Percentiles rank a stretch among this genome's conserved stretches.
Evolutionary conservation across 2,113 vertebrate species (phyloP).

Genomic region (Hippotragus niger): DNA sequence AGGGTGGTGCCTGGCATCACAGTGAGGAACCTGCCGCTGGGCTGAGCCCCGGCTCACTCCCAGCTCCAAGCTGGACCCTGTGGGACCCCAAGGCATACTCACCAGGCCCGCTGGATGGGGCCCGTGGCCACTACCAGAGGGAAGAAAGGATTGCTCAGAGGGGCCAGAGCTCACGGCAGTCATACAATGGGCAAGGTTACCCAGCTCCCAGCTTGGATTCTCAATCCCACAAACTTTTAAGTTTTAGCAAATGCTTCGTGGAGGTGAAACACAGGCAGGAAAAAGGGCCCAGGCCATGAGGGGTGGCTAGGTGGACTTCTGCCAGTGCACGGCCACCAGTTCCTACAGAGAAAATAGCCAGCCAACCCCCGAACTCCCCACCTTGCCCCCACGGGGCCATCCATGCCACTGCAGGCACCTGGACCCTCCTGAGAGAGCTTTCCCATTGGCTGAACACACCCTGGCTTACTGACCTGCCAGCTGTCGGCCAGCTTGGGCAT

Average conservation of each 20-base stretch:
- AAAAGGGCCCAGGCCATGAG: not conserved
- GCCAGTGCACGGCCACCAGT: fast-evolving
- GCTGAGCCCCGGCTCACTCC: not conserved
- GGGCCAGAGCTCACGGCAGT: not conserved
- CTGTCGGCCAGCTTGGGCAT: not conserved
- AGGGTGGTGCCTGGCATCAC: not conserved
- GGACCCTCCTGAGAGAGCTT: not conserved
- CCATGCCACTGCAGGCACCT: not conserved
- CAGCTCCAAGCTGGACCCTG: not conserved
- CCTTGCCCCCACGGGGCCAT: not conserved
- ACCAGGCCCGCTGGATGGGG: not conserved
- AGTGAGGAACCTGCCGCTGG: not conserved
- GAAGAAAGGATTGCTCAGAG: not conserved
- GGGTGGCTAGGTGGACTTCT: not conserved
- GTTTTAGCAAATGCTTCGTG: fast-evolving
- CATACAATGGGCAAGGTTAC: not conserved
- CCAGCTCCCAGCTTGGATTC: not conserved
- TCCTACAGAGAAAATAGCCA: not conserved
- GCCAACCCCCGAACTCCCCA: not conserved
- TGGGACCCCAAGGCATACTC: not conserved
- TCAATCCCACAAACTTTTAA: not conserved
- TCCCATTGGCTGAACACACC: not conserved
- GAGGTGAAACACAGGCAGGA: not conserved
- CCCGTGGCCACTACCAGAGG: not conserved
- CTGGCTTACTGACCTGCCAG: not conserved